Evolutionary conservation across 2,113 vertebrate species (phyloP), one percentile per base, ranked within the genome.

Genomic region (Elanoides forficatus): DNA sequence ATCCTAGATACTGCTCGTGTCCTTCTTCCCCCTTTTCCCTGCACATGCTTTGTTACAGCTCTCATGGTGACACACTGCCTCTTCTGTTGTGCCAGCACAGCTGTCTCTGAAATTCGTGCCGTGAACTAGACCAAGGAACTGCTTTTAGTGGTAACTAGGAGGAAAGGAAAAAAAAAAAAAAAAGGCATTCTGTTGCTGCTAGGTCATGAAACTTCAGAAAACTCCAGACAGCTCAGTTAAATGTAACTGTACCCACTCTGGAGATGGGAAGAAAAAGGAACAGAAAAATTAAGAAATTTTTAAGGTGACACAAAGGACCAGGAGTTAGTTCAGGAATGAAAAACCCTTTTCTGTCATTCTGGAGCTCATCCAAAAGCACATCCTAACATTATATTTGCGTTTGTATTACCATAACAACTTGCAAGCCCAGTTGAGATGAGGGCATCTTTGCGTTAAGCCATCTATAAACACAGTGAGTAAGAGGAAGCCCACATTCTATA

Each of bases 81-180:
- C 71, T 92, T 78, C 88, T 92, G 55, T 50, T 63, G 42, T 86
- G 93, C 89, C 85, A 86, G 81, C 76, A 71, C 67, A 92, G 88
- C 72, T 78, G 83, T 56, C 74, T 83, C 80, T 47, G 59, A 63
- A 66, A 86, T 70, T 67, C 86, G 63, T 56, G 43, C 81, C 79
- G 16, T 30, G 32, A 76, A 40, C 71, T 76, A 65, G 43, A 76
- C 34, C 58, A 73, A 62, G 67, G 36, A 90, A 38, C 40, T 60
- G 53, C 50, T 70, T 74, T 74, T 45, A 42, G 42, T 62, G 15
- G 55, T 74, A 59, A 78, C n/a, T 27, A 45, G 34, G 29, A 67
- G 25, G 9, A 4, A 4, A 29, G 38, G 10, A 38, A 38, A 38
- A 38, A 38, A 38, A 25, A 48, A 68, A 53, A 56, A 18, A 76